Evolutionary conservation across 1,140 invertebrate species (phyloP), one percentile per base, ranked within the genome.

Genomic region (Calliphora vicina): DNA sequence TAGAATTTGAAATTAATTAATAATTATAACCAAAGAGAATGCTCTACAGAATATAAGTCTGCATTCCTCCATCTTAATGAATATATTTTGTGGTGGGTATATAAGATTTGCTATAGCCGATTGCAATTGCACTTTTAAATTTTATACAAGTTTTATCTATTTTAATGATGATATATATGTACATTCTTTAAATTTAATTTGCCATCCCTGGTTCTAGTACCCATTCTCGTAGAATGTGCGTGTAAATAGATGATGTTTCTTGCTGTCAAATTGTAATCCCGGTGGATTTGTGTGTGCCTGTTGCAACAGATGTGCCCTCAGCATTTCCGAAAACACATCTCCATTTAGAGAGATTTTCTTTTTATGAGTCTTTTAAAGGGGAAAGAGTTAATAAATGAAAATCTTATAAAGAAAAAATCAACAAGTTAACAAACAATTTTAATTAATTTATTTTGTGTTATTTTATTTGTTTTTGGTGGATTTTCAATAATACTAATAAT

Each of bases 211-310:
- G 8, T 8, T 10, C 45, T 50, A 50, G 45, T 17, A 50, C 45
- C 15, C 15, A 17, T 50, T n/a, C 17, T 50, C n/a, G 20, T 67
- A 67, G n/a, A 67, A 67, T 67, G 20, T 67, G 61, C n/a, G 20
- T 67, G n/a, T 12, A 25, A 78, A 43, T 78, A 78, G 35, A 78
- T 78, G 35, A 43, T 45, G n/a, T 42, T 43, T 43, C 20, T 78
- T 35, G 42, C 74, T 78, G 35, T 43, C 74, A 78, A 78, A 10
- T 78, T 43, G 43, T 78, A 78, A 78, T 78, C 20, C 35, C 74
- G 1, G 43, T 78, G 35, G 35, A 78, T 78, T 78, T 78, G 74
- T 78, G 23, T 8, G 17, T 23, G 74, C 35, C n/a, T 78, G 35
- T 45, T 74, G 72, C 72, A 26, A 20, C 74, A 78, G 74, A 78